Conservation (phyloP, 2,113 vertebrate genomes). For the Eidolon helvum region DNA sequence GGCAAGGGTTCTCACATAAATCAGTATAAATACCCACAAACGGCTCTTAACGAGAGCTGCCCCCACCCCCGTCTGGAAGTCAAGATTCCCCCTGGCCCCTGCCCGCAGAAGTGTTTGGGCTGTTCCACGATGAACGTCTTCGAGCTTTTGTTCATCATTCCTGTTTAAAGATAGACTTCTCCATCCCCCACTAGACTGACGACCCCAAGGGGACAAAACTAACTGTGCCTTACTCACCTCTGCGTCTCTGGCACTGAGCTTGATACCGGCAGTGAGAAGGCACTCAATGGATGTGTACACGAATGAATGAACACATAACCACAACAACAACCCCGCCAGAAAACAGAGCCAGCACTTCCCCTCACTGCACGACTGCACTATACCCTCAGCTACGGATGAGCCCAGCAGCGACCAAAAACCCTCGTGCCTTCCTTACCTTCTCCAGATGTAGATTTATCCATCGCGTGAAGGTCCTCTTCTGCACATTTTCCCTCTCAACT, state of each 20-base stretch:
- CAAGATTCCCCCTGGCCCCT: neutral
- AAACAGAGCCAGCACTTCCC: fast-evolving
- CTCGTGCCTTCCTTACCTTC: conserved; percentile 86
- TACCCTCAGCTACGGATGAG: fast-evolving
- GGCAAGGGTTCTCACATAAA: neutral
- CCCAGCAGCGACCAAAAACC: fast-evolving
- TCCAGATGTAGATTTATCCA: conserved; percentile 98
- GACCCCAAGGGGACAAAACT: neutral
- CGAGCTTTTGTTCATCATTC: neutral
- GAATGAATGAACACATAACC: too few species aligned
- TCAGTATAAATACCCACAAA: neutral
- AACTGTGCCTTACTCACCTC: fast-evolving
- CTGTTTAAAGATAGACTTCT: neutral
- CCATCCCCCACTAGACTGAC: neutral
- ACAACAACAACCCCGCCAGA: fast-evolving
- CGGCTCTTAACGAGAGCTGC: neutral
- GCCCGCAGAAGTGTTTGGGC: neutral
- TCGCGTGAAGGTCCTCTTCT: conserved; percentile 98
- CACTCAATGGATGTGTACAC: fast-evolving
- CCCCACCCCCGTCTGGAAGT: too few species aligned
- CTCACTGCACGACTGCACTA: fast-evolving
- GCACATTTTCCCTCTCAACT: conserved; percentile 96
- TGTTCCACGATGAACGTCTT: neutral
- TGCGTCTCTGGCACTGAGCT: fast-evolving
- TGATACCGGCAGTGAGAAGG: neutral